Base-by-base conservation (phyloP, 2,113 vertebrate genomes). In the Eurypyga helias region DNA sequence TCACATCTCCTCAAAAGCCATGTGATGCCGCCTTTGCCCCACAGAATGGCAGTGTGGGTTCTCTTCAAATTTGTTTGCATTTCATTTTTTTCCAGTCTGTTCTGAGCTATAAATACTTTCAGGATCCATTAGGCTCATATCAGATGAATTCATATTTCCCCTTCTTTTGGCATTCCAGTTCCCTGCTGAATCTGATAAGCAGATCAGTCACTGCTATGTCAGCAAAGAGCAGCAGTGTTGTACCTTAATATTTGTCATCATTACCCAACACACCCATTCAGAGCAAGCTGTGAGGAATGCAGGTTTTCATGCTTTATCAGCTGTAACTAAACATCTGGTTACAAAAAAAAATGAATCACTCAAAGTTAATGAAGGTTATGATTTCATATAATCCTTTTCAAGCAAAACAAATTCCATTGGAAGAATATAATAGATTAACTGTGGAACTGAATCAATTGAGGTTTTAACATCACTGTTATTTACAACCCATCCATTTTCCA, bases 281-380 rank as follows among this genome's bases (percentile, higher is more conserved):
- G 97, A 98, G 96, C 95, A 97, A 97, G 96, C 97, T 95, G 95
- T 77, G 52, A 93, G 94, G 97, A 98, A 97, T 66, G 92, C 52
- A 54, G 95, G 95, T 96, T 97, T 97, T 96, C 97, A 95, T 54
- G 88, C 38, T 87, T 93, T 98, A 97, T 98, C 97, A 96, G 96
- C 94, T 95, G 31, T 83, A 92, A 96, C 93, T 60, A 97, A 97
- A 96, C 96, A 97, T 96, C 97, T 98, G 94, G 52, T 95, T 76
- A 79, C 83, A 20, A 90, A 84, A 66, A 90, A 83, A 84, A 93
- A 95, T 51, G 51, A 96, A 96, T 96, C 97, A 88, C 94, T 97
- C 64, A 54, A 41, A 93, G 94, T 78, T 93, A 97, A 95, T 95
- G 95, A 94, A 87, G 87, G 89, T 84, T 97, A 96, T 93, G 96